Base-by-base conservation (phyloP, 2,797 vertebrate species). In the Hippopotamyrus pictus region DNA sequence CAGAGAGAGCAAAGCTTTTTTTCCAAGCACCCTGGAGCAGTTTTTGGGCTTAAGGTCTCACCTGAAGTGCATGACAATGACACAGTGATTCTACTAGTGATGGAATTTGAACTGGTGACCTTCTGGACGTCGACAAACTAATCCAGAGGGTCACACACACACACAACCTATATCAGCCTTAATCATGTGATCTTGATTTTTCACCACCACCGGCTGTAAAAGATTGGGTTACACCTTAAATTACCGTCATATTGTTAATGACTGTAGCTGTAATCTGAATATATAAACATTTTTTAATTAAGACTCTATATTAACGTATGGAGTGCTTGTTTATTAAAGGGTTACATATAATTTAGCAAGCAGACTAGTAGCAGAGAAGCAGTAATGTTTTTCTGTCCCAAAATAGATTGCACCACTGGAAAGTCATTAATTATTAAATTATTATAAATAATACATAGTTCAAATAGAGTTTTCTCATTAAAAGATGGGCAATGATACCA, bases 391-490 rank as follows among this genome's bases (percentile, higher is more conserved):
- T 90, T 90, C 14, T n/a, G 29, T 37, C 46, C 83, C 12, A 90
- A 91, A 90, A 89, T 14, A 91, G 51, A 89, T 44, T 33, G 22
- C 88, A 69, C 6, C 84, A 89, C 57, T 86, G 44, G 88, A 25
- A 85, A 88, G 65, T 88, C 85, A 79, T 89, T 41, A 89, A 37
- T 90, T 53, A 91, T 91, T 57, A 88, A 92, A 88, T 69, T 44
- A 19, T 90, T 33, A 90, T 90, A 76, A 90, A 90, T 87, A 51
- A 83, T 89, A 54, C 54, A 88, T 65, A 89, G 88, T 48, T 65
- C 44, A 86, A 82, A 88, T 29, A 29, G 3, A 83, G 50, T 37
- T 89, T 46, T 44, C 51, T 88, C n/a, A 57, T 3, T 46, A 33
- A 48, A 46, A 22, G 12, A 88, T 89, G 79, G 69, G 44, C 53